Percentiles rank a stretch among this genome's conserved stretches.
These are phyloP conservation scores for Bubo bubo DNA, from an alignment of 2,113 vertebrate genomes.

Conservation along the genomic window DNA sequence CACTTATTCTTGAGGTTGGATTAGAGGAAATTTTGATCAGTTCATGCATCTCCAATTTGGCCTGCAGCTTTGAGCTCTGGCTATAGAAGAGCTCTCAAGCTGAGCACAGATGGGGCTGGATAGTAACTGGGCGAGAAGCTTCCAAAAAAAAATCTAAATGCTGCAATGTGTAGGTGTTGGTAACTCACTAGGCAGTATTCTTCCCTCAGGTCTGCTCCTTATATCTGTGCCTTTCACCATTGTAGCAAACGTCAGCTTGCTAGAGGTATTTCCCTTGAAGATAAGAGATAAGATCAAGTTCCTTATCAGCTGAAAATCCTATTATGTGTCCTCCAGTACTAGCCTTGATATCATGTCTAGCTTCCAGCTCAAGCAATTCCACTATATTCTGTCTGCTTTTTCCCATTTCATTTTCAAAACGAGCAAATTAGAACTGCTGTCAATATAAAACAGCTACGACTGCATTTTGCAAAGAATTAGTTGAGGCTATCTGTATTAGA, in stretches of 20 bases:
- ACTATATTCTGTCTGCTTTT: not conserved
- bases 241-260: not conserved
- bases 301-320: not conserved
- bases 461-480: not conserved
- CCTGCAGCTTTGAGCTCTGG: constrained; percentile 52
- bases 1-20: constrained; percentile 41
- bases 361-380: not conserved
- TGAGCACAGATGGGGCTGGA: constrained; percentile 55
- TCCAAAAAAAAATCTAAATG: constrained; percentile 35
- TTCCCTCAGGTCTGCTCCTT: constrained; percentile 6
- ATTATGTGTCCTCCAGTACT: not conserved
- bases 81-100: constrained; percentile 46
- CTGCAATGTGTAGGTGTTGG: constrained; percentile 37
- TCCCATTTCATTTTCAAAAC: not conserved
- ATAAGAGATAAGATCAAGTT: not conserved
- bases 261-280: constrained; percentile 18
- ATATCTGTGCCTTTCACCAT: not conserved
- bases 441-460: not conserved
- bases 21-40: constrained; percentile 51
- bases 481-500: not conserved
- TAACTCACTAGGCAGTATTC: constrained; percentile 7
- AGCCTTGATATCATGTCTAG: not conserved
- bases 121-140: constrained; percentile 38
- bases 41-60: constrained; percentile 52
- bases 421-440: not conserved